These are phyloP conservation scores for Anhinga anhinga DNA, from an alignment of 2,113 vertebrate genomes.

Conservation along the genomic window DNA sequence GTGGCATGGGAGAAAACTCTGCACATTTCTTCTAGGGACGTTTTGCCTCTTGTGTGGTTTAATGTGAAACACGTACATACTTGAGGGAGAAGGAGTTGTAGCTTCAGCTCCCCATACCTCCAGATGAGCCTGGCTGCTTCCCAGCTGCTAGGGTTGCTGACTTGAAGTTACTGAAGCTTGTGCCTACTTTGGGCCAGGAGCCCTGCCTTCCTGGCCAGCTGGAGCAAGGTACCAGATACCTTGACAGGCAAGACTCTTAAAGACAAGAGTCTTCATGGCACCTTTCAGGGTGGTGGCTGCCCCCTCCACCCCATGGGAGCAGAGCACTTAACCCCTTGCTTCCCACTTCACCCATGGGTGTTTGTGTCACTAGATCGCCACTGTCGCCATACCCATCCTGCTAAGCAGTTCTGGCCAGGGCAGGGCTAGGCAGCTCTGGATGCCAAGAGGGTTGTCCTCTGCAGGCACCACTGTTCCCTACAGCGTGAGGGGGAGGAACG, in stretches of 20 bases:
- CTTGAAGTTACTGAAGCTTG: not conserved
- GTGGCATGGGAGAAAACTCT: not conserved
- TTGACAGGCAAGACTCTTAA: too few species aligned
- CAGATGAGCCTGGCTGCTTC: not conserved
- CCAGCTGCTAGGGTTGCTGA: not conserved
- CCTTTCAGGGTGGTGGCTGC: not conserved
- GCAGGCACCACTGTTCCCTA: not conserved
- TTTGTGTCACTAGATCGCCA: not conserved
- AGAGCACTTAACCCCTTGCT: not conserved
- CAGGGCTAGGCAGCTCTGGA: not conserved
- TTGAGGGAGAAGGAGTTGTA: not conserved
- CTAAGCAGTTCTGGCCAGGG: not conserved
- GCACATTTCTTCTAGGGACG: not conserved
- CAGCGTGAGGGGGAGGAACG: not conserved
- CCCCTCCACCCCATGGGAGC: not conserved
- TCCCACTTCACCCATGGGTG: not conserved
- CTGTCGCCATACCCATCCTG: fast-evolving
- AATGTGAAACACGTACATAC: not conserved
- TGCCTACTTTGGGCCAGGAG: not conserved
- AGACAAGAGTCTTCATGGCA: not conserved
- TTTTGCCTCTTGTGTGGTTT: not conserved
- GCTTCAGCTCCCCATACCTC: not conserved
- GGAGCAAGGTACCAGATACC: not conserved
- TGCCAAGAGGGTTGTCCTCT: not conserved
- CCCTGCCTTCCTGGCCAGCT: not conserved